These are phyloP conservation scores for Pteropus alecto DNA, from an alignment of 2,113 vertebrate genomes.

Conservation along the genomic window DNA sequence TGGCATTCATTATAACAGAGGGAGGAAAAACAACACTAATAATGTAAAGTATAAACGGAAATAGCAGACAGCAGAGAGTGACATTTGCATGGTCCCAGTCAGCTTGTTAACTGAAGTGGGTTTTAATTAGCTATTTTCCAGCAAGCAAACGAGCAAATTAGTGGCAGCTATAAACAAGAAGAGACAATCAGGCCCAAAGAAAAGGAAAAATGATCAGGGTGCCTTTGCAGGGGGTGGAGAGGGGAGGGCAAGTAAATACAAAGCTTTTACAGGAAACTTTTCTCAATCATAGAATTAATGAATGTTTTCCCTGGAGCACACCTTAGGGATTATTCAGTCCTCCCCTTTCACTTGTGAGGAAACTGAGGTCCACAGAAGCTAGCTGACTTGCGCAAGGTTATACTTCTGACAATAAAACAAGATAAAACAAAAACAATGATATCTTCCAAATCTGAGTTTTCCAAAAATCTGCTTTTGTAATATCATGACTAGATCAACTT, in stretches of 20 bases:
- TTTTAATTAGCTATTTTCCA: slow-evolving; percentile 99
- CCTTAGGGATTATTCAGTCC: background rate
- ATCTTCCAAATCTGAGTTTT: background rate
- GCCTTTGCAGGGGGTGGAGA: slow-evolving; percentile 43
- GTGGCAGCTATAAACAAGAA: slow-evolving; percentile 94
- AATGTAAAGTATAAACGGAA: slow-evolving; percentile 91
- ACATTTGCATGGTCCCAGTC: slow-evolving; percentile 97
- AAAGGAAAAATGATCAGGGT: slow-evolving; percentile 79
- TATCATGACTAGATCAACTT: background rate
- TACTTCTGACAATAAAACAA: background rate
- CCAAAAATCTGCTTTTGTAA: background rate
- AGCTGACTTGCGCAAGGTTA: background rate
- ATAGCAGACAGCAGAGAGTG: slow-evolving; percentile 90
- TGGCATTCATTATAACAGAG: slow-evolving; percentile 84
- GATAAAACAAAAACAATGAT: background rate
- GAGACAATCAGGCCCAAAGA: slow-evolving; percentile 91
- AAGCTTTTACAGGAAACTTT: slow-evolving; percentile 74
- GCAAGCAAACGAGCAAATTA: slow-evolving; percentile 98
- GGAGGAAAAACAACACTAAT: slow-evolving; percentile 89
- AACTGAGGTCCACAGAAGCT: background rate
- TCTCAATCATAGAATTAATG: slow-evolving; percentile 46
- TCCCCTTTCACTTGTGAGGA: background rate
- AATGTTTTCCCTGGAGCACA: background rate
- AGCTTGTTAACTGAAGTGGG: slow-evolving; percentile 99
- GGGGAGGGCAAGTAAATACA: slow-evolving; percentile 56